Evolutionary conservation across 2,113 vertebrate species (phyloP).

Genomic region (Phrynocephalus versicolor): DNA sequence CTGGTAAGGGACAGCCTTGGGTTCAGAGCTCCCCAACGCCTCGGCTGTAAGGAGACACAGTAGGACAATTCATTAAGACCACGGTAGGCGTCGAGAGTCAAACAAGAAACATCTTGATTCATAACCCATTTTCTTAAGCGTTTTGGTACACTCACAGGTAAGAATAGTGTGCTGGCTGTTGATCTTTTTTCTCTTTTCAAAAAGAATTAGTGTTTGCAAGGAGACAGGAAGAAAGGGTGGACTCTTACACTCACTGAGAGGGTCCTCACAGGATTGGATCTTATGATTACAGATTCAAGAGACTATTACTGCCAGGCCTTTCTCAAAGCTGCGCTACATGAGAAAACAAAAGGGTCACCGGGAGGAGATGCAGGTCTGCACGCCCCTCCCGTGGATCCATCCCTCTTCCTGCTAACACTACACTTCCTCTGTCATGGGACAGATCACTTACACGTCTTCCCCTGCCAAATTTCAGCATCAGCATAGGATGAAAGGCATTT

Average conservation of each 20-base stretch:
- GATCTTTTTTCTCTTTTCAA: background rate
- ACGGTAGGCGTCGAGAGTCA: background rate
- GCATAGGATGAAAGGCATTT: background rate
- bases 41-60: slow-evolving; percentile 65
- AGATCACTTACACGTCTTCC: background rate
- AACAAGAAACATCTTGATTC: background rate
- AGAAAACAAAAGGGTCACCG: background rate
- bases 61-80: background rate
- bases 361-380: background rate
- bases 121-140: background rate
- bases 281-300: too few relatives aligned
- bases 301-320: too few relatives aligned
- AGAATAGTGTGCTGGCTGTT: background rate
- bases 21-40: slow-evolving; percentile 76
- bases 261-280: background rate
- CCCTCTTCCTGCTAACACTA: background rate
- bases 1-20: slow-evolving; percentile 79
- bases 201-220: too few relatives aligned
- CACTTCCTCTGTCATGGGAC: background rate
- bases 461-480: background rate
- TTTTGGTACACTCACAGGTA: background rate
- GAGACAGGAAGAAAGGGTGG: background rate
- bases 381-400: background rate
- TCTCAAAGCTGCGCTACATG: too few relatives aligned
- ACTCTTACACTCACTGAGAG: background rate